Percentiles rank a stretch among this genome's conserved stretches.
These are phyloP conservation scores for Ceryle rudis DNA, from an alignment of 2,797 vertebrate genomes.

Conservation along the genomic window DNA sequence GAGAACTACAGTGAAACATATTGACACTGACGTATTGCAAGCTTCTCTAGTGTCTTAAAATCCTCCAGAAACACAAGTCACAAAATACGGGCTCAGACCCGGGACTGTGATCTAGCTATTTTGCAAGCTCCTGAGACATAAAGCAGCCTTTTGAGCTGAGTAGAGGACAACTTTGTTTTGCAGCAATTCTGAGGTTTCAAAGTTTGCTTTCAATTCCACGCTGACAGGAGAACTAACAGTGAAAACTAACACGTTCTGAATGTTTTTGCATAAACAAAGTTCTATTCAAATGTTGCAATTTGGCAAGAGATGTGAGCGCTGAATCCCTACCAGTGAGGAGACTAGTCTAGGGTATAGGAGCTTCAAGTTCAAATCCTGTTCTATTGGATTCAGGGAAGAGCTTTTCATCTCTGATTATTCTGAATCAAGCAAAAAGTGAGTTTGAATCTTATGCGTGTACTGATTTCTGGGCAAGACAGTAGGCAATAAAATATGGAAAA, in stretches of 20 bases:
- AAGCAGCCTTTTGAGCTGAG: conserved; percentile 33
- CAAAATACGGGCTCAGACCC: neutral
- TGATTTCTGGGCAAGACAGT: neutral
- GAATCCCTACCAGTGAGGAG: neutral
- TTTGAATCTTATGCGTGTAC: neutral
- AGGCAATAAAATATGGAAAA: neutral
- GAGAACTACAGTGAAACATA: neutral
- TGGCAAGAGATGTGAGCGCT: conserved; percentile 16
- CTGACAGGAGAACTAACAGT: conserved; percentile 41
- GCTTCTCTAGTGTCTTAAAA: neutral
- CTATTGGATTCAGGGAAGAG: neutral
- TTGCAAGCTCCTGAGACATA: conserved; percentile 9
- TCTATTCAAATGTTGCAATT: conserved; percentile 33
- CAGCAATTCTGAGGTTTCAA: conserved; percentile 40
- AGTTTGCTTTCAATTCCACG: conserved; percentile 41
- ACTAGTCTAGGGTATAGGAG: neutral
- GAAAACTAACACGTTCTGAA: conserved; percentile 44
- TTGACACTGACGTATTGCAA: neutral
- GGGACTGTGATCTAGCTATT: neutral
- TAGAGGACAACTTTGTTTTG: neutral
- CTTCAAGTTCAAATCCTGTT: neutral
- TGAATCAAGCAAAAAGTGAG: neutral
- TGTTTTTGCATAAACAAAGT: conserved; percentile 17
- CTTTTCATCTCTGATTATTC: neutral
- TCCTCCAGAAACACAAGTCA: neutral